Evolutionary conservation across 2,888 invertebrate species (phyloP), one percentile per base, ranked within the genome.

Genomic region (Spodoptera picta): DNA sequence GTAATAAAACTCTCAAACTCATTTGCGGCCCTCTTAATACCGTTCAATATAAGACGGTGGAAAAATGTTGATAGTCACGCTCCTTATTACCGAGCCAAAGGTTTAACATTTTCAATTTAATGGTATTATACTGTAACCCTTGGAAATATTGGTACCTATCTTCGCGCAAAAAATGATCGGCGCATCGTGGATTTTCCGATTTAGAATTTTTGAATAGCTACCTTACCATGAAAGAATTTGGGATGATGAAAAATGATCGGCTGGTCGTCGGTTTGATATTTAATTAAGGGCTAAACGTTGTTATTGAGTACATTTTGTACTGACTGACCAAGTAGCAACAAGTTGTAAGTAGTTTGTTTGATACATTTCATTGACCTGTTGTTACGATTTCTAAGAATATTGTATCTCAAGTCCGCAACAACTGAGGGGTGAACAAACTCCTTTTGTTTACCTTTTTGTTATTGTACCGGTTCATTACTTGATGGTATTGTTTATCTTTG

Each of bases 21-120:
- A 83, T 88, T 87, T 85, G 84, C 78, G 80, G 65, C 65, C 69
- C 65, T 75, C 81, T 76, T 78, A 79, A 78, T 79, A 79, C 71
- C 79, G 71, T 89, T 92, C 91, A 91, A 92, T 93, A 91, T 90
- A 87, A 90, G 83, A 83, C 87, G 89, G 88, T 71, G 85, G 83
- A 80, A 85, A 90, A 92, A 90, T 90, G 87, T 89, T 87, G 88
- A 83, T 69, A 90, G 93, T 94, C 94, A 94, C 90, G 93, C 88
- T 86, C 79, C 89, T 92, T 93, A 93, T 93, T 93, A 92, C 92
- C 73, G 71, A 60, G 75, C 67, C 68, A 82, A 87, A 85, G 88
- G 87, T 86, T 90, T 88, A 89, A 87, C 78, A 85, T 90, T 91
- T 91, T 92, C 92, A 89, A 90, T 91, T 90, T 92, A 90, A 93